Percentiles rank a stretch among this genome's conserved stretches.
These are phyloP conservation scores for Eptatretus burgeri DNA, from an alignment of 2,113 vertebrate genomes.

Conservation along the genomic window DNA sequence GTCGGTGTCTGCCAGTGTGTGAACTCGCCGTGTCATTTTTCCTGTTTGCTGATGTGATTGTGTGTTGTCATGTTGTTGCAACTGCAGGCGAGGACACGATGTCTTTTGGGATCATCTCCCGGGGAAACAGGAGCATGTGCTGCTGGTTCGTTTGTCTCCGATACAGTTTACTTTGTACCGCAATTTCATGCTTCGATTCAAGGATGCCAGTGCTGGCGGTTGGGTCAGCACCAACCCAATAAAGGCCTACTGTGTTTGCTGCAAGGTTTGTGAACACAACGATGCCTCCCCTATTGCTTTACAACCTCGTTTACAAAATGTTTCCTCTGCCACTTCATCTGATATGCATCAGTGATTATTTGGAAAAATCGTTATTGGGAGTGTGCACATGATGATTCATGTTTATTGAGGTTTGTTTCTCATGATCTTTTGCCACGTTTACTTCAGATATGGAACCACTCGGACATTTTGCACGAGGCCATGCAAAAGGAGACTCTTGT, in stretches of 20 bases:
- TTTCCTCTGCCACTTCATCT: too few species aligned
- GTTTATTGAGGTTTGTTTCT: background rate
- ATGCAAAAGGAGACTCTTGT: constrained; percentile 77
- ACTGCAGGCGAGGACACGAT: constrained; percentile 53
- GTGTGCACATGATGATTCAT: too few species aligned
- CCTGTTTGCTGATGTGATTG: background rate
- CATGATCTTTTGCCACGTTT: constrained; percentile 3
- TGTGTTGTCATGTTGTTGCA: background rate
- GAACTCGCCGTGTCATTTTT: too few species aligned
- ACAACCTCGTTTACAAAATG: too few species aligned
- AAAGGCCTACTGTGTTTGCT: constrained; percentile 93
- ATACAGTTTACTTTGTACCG: constrained; percentile 70
- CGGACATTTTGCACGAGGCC: constrained; percentile 72
- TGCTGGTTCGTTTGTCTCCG: constrained; percentile 63
- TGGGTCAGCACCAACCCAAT: constrained; percentile 92
- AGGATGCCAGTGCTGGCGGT: constrained; percentile 72
- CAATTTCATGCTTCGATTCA: constrained; percentile 85
- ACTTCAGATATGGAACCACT: constrained; percentile 86
- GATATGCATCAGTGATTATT: too few species aligned
- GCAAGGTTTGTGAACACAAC: constrained; percentile 33
- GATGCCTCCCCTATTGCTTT: too few species aligned
- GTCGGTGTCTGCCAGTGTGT: too few species aligned
- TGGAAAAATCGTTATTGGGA: too few species aligned
- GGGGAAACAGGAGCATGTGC: constrained; percentile 66
- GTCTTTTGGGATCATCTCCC: constrained; percentile 68